Evolutionary conservation across 1,140 invertebrate genomes (phyloP), one percentile per base, ranked within the genome.

Genomic region (Drosophila busckii): DNA sequence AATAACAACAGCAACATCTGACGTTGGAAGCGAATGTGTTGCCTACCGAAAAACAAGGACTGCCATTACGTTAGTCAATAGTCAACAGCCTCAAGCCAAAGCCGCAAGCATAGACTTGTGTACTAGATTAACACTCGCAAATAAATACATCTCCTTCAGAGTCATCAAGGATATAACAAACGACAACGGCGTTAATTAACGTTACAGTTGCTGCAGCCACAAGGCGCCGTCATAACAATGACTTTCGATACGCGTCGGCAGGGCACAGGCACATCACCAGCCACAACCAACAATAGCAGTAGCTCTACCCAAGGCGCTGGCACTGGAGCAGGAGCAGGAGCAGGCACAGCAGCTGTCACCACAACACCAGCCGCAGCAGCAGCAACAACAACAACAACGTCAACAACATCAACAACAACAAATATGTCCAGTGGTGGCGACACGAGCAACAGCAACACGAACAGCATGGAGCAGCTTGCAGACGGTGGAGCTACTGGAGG

Each of bases 201-300:
- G 13, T 35, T 28, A 37, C 34, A 17, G 59, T 37, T 22, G 42
- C 52, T 55, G 44, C 42, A 49, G 44, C 52, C 52, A 56, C 26
- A 44, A 46, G 52, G 52, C 48, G 37, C 38, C 42, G n/a, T n/a
- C n/a, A n/a, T n/a, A n/a, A 56, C 38, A 54, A 86, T 86, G 84
- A 86, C 84, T 62, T 85, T 85, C 67, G 83, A 85, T 65, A 85
- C 83, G 31, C 76, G 83, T 42, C 67, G 83, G 41, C 71, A 65
- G 44, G 67, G 58, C 49, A 65, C 70, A 42, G 70, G 71, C 34
- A 60, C 56, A 31, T 62, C 65, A 53, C 56, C 75, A 61, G 58
- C 62, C 52, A 80, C 56, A 41, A 68, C 73, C 49, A 37, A 44
- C 44, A 50, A 10, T 32, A 54, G 29, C 16, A 44, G 19, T 23